Percentiles rank a stretch among this genome's conserved stretches.
phyloP scores from a whole-genome alignment of 2,113 vertebrate species.

The Rynchops niger region DNA sequence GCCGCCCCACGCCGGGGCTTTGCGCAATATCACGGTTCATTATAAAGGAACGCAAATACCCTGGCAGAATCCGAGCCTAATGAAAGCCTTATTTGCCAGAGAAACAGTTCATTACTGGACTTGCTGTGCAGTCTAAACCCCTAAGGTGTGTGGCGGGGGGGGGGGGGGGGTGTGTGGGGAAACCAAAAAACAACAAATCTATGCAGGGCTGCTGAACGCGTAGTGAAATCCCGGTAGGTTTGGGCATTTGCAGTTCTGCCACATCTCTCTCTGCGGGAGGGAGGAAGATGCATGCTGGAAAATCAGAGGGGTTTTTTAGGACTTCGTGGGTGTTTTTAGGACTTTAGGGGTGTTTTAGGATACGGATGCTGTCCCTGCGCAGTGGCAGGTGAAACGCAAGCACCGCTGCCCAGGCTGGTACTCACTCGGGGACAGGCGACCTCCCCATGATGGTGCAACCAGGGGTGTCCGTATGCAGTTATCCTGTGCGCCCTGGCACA shows the following conservation, averaged over 20 bases:
- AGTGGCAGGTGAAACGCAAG: background rate
- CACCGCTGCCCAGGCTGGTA: background rate
- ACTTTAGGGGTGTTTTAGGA: background rate
- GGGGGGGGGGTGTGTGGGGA: too few relatives aligned
- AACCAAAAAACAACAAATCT: too few relatives aligned
- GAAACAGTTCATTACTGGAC: slow-evolving; percentile 68
- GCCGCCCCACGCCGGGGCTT: background rate
- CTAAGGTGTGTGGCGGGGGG: too few relatives aligned
- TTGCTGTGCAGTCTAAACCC: slow-evolving; percentile 41
- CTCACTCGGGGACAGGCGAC: accelerated
- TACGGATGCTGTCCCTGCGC: accelerated
- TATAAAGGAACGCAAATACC: slow-evolving; percentile 18
- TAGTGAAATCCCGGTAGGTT: background rate
- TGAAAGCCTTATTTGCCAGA: slow-evolving; percentile 66
- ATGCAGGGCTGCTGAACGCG: background rate
- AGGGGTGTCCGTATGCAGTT: accelerated
- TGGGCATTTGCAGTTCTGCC: background rate
- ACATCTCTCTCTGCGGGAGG: background rate
- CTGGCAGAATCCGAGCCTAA: slow-evolving; percentile 67
- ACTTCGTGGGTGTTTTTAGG: background rate
- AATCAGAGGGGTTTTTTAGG: background rate
- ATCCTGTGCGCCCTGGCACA: background rate
- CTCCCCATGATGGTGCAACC: background rate
- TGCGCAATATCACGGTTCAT: slow-evolving; percentile 36
- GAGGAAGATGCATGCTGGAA: background rate